Conservation (phyloP, 2,797 vertebrate species). For the Crocidura indochinensis region DNA sequence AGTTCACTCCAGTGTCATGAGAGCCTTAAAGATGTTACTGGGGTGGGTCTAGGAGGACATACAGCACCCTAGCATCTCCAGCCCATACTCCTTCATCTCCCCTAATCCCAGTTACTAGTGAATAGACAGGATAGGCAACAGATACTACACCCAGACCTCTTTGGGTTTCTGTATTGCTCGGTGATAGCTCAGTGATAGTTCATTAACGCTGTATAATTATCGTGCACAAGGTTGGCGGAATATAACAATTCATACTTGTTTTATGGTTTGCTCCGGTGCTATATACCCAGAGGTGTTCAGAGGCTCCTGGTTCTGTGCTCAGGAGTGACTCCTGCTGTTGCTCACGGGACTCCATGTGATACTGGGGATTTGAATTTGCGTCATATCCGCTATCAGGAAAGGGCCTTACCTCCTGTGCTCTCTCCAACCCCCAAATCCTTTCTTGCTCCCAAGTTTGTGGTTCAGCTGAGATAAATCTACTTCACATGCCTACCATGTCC, state of each 20-base stretch:
- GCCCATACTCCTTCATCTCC: neutral
- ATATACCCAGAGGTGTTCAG: too few relatives aligned
- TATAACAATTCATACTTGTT: neutral
- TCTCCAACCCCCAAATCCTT: constrained; percentile 6
- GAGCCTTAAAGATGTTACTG: neutral
- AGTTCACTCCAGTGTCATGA: neutral
- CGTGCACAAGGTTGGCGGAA: neutral
- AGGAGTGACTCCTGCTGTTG: too few relatives aligned
- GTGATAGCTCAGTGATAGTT: neutral
- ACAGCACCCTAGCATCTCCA: neutral
- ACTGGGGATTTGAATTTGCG: too few relatives aligned
- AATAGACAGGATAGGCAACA: neutral
- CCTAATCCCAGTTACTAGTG: neutral
- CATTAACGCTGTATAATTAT: neutral
- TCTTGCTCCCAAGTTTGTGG: constrained; percentile 50
- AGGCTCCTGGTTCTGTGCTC: too few relatives aligned
- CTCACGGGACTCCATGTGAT: too few relatives aligned
- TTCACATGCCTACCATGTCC: constrained; percentile 1
- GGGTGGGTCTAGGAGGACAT: neutral
- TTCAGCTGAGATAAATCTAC: constrained; percentile 16
- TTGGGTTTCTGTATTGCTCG: constrained; percentile 5
- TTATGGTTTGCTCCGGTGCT: too few relatives aligned
- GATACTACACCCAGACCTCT: neutral
- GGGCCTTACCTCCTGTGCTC: too few relatives aligned
- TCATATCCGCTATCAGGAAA: too few relatives aligned